Conservation (phyloP, 2,888 invertebrate genomes). For the Dysmachus trigonus region DNA sequence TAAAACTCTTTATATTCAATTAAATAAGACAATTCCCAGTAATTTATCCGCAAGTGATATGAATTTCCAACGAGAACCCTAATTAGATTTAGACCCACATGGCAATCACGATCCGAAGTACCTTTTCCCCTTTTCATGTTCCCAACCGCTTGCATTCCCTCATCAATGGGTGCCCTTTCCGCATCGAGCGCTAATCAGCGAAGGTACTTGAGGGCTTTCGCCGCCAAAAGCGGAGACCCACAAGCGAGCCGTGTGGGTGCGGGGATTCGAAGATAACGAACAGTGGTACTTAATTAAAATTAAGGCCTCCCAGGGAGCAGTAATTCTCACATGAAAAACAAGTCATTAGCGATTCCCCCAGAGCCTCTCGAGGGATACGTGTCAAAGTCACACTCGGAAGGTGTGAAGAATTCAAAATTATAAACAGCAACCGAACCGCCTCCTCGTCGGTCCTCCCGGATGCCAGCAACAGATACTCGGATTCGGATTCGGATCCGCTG, state of each 20-base stretch:
- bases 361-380: slow-evolving; percentile 37
- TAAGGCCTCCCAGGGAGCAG: slow-evolving; percentile 29
- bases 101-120: not conserved
- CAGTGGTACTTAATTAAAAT: slow-evolving; percentile 42
- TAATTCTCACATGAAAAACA: slow-evolving; percentile 39
- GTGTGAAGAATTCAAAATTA: slow-evolving; percentile 41
- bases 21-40: not conserved
- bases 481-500: not conserved
- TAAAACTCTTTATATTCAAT: not conserved
- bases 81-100: not conserved
- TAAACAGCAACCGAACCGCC: not conserved
- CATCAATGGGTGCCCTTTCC: not conserved
- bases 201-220: not conserved
- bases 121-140: not conserved
- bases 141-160: not conserved
- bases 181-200: not conserved
- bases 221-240: not conserved
- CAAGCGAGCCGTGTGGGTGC: not conserved
- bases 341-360: slow-evolving; percentile 38
- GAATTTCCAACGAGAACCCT: not conserved
- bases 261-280: slow-evolving; percentile 10
- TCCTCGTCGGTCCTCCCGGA: not conserved
- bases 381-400: slow-evolving; percentile 44
- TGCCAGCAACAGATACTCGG: slow-evolving; percentile 35
- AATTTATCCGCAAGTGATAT: not conserved